phyloP scores from a whole-genome alignment of 2,797 vertebrate species.

The Clamator glandarius region DNA sequence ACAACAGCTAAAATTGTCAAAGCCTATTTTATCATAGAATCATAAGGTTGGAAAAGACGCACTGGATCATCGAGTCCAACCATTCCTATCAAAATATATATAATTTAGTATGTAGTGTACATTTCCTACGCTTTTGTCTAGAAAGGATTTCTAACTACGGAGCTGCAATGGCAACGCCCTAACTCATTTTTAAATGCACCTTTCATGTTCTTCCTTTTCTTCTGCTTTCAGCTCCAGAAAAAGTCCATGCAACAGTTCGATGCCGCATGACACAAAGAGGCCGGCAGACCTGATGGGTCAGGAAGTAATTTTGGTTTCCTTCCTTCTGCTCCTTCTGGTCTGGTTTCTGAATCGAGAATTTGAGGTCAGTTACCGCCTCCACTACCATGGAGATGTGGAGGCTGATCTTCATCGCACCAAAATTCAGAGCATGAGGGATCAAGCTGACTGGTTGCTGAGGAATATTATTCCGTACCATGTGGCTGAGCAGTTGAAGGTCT shows the following conservation, averaged over 20 bases:
- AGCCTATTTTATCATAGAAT: no score
- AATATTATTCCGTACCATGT: conserved; percentile 99
- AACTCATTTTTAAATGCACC: neutral
- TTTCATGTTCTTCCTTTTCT: neutral
- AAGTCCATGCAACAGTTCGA: conserved; percentile 60
- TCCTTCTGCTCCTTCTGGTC: conserved; percentile 92
- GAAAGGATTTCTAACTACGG: neutral
- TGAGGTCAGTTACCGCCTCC: conserved; percentile 96
- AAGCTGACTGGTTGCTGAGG: conserved; percentile 94
- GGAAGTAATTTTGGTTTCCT: conserved; percentile 89
- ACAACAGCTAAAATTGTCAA: neutral
- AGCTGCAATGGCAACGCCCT: neutral
- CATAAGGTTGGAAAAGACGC: no score
- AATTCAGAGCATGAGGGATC: conserved; percentile 96
- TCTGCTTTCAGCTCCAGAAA: conserved; percentile 60
- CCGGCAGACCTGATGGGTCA: conserved; percentile 83
- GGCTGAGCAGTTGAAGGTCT: conserved; percentile 96
- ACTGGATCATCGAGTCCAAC: no score
- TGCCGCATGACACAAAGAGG: neutral
- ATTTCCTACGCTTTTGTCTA: neutral
- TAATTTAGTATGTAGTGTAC: neutral
- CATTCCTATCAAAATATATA: no score
- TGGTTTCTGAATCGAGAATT: conserved; percentile 99
- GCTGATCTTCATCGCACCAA: conserved; percentile 95
- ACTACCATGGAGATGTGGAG: conserved; percentile 97